Evolutionary conservation across 2,888 invertebrate genomes (phyloP).

Genomic region (Andrena minutula): DNA sequence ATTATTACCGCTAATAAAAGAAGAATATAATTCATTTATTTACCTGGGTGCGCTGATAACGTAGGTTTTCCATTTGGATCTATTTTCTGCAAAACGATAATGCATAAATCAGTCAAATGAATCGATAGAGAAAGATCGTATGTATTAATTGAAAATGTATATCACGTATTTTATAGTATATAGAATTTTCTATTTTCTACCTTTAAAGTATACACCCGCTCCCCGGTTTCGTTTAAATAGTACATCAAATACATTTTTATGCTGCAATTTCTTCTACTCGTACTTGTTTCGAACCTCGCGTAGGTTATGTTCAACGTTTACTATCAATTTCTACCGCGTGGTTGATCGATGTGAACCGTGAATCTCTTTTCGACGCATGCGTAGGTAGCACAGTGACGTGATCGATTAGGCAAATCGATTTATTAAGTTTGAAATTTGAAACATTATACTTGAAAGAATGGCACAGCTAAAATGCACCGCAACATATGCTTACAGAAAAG

Average conservation of each 20-base stretch:
- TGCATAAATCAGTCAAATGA: not conserved
- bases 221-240: constrained; percentile 91
- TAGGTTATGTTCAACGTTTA: constrained; percentile 12
- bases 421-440: constrained; percentile 23
- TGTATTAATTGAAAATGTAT: not conserved
- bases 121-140: not conserved
- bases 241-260: constrained; percentile 92
- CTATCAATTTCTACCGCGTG: constrained; percentile 16
- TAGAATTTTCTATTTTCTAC: constrained; percentile 84
- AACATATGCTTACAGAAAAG: too few relatives aligned
- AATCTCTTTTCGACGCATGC: constrained; percentile 45
- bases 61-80: constrained; percentile 93
- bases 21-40: constrained; percentile 34
- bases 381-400: not conserved
- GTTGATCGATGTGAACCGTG: not conserved
- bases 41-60: constrained; percentile 95
- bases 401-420: constrained; percentile 35
- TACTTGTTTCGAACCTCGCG: not conserved
- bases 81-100: constrained; percentile 89
- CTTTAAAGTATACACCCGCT: constrained; percentile 94
- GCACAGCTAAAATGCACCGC: not conserved
- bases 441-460: not conserved
- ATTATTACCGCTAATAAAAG: not conserved
- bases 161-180: not conserved
- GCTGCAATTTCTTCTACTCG: constrained; percentile 85